These are phyloP conservation scores for Pocota personata DNA, from an alignment of 2,888 invertebrate species.

Conservation along the genomic window DNA sequence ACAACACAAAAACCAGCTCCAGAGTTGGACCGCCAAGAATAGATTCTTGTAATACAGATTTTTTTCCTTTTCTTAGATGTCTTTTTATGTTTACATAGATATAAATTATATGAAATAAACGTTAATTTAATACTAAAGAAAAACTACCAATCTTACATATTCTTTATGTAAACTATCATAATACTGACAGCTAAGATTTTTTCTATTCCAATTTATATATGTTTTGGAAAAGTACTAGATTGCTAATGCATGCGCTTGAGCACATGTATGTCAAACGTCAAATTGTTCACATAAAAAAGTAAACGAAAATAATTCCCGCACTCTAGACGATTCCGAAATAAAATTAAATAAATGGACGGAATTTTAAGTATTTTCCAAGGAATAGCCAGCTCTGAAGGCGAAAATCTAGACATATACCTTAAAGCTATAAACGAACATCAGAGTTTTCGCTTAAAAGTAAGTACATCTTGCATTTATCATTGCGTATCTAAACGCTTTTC, in stretches of 20 bases:
- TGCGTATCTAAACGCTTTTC: not conserved
- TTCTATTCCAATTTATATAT: not conserved
- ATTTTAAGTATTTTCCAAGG: slow-evolving; percentile 76
- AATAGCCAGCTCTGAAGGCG: slow-evolving; percentile 70
- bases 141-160: no score
- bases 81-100: no score
- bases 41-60: no score
- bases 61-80: no score
- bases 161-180: no score
- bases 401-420: slow-evolving; percentile 74
- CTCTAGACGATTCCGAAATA: slow-evolving; percentile 10
- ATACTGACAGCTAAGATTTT: no score
- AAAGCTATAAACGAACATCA: slow-evolving; percentile 77
- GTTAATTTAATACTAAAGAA: no score
- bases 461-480: not conserved
- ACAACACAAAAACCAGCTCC: no score
- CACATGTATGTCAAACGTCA: slow-evolving; percentile 1
- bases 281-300: not conserved
- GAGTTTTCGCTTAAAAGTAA: slow-evolving; percentile 76
- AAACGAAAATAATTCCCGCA: not conserved
- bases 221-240: not conserved
- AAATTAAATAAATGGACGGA: slow-evolving; percentile 76
- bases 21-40: no score
- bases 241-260: not conserved
- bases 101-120: no score